phyloP scores from a whole-genome alignment of 1,140 invertebrate species.

The Zaprionus taronus region DNA sequence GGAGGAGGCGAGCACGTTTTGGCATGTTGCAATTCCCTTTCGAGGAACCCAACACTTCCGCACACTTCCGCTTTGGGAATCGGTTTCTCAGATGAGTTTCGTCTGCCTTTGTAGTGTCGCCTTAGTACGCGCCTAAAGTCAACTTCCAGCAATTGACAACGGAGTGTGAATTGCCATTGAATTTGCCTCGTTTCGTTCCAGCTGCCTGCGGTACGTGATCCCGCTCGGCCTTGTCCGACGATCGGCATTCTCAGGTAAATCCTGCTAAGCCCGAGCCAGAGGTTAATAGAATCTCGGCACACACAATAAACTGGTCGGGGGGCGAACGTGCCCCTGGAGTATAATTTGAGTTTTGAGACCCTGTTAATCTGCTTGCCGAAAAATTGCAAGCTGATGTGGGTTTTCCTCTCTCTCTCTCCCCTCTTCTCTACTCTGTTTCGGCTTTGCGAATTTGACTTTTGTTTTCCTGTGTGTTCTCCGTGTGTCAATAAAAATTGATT shows the following conservation, averaged over 20 bases:
- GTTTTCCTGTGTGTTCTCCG: constrained; percentile 52
- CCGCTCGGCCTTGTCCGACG: constrained; percentile 33
- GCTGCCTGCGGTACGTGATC: constrained; percentile 69
- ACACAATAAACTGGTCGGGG: constrained; percentile 56
- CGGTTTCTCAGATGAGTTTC: not conserved
- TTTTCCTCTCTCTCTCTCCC: not conserved
- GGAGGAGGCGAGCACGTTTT: constrained; percentile 35
- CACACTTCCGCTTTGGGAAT: constrained; percentile 64
- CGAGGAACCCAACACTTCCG: constrained; percentile 53
- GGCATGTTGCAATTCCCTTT: constrained; percentile 44
- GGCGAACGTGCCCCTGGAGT: constrained; percentile 71
- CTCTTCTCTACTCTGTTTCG: constrained; percentile 16
- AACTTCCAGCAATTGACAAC: constrained; percentile 74
- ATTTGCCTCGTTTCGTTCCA: constrained; percentile 68
- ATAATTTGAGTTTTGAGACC: constrained; percentile 64
- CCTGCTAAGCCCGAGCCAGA: constrained; percentile 53
- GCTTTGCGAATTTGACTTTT: constrained; percentile 55
- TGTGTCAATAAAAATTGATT: constrained; percentile 79
- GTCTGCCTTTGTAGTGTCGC: constrained; percentile 1
- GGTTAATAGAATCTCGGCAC: constrained; percentile 73
- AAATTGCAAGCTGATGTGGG: constrained; percentile 65
- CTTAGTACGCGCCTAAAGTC: constrained; percentile 72
- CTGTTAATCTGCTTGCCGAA: constrained; percentile 74
- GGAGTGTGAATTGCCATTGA: constrained; percentile 79
- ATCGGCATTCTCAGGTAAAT: constrained; percentile 68